phyloP scores from a whole-genome alignment of 2,797 vertebrate species.

The Rhadinocentrus ornatus region DNA sequence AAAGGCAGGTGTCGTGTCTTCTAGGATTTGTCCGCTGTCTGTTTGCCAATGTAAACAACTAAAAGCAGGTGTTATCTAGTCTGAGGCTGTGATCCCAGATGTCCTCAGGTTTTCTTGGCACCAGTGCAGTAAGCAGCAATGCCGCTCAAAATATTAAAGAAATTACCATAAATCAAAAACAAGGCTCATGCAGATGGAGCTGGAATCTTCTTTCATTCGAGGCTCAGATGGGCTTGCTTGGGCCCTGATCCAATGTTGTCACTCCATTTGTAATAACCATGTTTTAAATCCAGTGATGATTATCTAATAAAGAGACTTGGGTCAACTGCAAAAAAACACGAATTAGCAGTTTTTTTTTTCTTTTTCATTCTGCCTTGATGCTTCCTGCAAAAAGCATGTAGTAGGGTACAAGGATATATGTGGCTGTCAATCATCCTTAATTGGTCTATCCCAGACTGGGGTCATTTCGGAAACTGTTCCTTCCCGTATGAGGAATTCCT shows the following conservation, averaged over 20 bases:
- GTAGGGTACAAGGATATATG: constrained; percentile 54
- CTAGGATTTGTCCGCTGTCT: constrained; percentile 41
- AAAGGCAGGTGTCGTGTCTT: constrained; percentile 63
- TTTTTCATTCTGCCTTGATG: constrained; percentile 29
- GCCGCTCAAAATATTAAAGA: constrained; percentile 58
- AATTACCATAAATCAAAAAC: constrained; percentile 65
- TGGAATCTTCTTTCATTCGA: constrained; percentile 62
- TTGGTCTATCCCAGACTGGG: constrained; percentile 67
- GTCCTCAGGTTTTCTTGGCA: constrained; percentile 70
- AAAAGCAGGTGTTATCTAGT: constrained; percentile 73
- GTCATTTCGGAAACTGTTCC: constrained; percentile 78
- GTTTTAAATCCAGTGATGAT: constrained; percentile 46
- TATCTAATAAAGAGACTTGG: constrained; percentile 29
- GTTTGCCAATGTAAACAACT: constrained; percentile 65
- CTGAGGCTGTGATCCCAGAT: constrained; percentile 61
- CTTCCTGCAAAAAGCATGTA: constrained; percentile 54
- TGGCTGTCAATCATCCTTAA: constrained; percentile 80
- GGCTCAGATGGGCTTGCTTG: constrained; percentile 27
- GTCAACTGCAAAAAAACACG: constrained; percentile 24
- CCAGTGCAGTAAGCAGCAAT: constrained; percentile 24
- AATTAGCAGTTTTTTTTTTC: constrained; percentile 13
- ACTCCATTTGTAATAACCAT: constrained; percentile 55
- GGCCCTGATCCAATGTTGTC: constrained; percentile 61
- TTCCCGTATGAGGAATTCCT: constrained; percentile 70
- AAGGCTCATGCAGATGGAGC: constrained; percentile 49